Evolutionary conservation across 2,888 invertebrate species (phyloP).

Genomic region (Lasius platythorax): DNA sequence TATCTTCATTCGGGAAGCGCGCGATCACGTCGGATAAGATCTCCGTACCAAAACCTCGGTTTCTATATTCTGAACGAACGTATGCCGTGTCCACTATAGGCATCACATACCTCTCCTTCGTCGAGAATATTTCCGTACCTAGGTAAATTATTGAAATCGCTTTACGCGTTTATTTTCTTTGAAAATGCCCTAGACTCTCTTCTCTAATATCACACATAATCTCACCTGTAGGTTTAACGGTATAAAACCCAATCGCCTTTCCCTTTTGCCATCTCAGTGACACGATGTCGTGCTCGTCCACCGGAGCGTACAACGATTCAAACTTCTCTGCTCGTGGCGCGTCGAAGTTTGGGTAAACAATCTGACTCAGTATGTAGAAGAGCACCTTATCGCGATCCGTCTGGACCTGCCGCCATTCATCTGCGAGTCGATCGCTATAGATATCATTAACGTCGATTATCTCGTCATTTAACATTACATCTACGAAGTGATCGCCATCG

Average conservation of each 20-base stretch:
- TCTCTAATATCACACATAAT: neutral
- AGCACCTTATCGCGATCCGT: conserved; percentile 75
- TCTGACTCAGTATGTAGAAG: conserved; percentile 79
- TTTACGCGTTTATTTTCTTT: neutral
- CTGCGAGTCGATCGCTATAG: conserved; percentile 34
- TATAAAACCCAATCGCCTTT: conserved; percentile 83
- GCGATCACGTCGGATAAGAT: conserved; percentile 80
- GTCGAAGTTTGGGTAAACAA: conserved; percentile 81
- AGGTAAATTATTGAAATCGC: neutral
- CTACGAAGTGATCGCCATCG: conserved; percentile 69
- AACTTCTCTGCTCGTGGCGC: conserved; percentile 74
- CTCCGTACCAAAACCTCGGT: conserved; percentile 81
- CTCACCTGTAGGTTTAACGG: conserved; percentile 83
- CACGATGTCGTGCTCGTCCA: conserved; percentile 77
- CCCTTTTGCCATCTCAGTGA: conserved; percentile 79
- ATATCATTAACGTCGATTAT: conserved; percentile 56
- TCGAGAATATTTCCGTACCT: conserved; percentile 79
- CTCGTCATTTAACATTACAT: conserved; percentile 58
- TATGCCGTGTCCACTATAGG: conserved; percentile 84
- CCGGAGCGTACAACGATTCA: conserved; percentile 78
- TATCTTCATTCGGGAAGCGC: conserved; percentile 79
- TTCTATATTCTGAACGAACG: conserved; percentile 80
- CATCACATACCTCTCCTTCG: conserved; percentile 80
- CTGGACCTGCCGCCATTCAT: conserved; percentile 59
- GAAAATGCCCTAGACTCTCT: neutral